Evolutionary conservation across 2,113 vertebrate species (phyloP), one percentile per base, ranked within the genome.

Genomic region (Apteryx owenii): DNA sequence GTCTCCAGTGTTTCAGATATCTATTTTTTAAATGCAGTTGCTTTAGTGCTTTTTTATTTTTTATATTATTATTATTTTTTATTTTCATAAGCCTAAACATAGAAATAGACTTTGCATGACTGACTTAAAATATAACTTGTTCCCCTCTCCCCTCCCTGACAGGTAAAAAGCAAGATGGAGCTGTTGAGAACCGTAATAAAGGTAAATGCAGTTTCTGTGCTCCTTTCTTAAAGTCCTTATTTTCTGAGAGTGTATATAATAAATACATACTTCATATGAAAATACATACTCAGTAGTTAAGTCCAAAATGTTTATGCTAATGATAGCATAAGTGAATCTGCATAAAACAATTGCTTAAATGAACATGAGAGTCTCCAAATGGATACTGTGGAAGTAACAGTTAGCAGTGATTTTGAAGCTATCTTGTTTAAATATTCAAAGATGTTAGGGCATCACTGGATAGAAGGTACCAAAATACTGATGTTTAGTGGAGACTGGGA

Each of bases 111-210:
- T 85, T 22, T 72, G 33, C 10, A 33, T 7, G 64, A 38, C 7
- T 31, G 29, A 3, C 40, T 81, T 92, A 72, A 96, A 91, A 54
- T 19, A 33, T 33, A 85, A 62, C 28, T 81, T 73, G 10, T 97
- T 96, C 78, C 93, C 81, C 85, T 98, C 96, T 95, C 73, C 90
- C 81, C 83, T 98, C 97, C 95, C 73, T 82, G 80, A 92, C 97
- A 99, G 99, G 98, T 98, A 99, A 99, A 98, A 99, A 99, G 97
- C 99, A 99, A 98, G 99, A 99, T 92, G 99, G 98, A 95, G 97
- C 99, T 95, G 98, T 99, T 97, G 99, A 99, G 98, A 99, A 99
- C 97, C 98, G 99, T 86, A 99, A 99, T 97, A 99, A 99, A 99
- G 99, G 99, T 99, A 98, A 99, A 97, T 93, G 88, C 53, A 54